phyloP scores from a whole-genome alignment of 2,113 vertebrate genomes.

The Apaloderma vittatum region DNA sequence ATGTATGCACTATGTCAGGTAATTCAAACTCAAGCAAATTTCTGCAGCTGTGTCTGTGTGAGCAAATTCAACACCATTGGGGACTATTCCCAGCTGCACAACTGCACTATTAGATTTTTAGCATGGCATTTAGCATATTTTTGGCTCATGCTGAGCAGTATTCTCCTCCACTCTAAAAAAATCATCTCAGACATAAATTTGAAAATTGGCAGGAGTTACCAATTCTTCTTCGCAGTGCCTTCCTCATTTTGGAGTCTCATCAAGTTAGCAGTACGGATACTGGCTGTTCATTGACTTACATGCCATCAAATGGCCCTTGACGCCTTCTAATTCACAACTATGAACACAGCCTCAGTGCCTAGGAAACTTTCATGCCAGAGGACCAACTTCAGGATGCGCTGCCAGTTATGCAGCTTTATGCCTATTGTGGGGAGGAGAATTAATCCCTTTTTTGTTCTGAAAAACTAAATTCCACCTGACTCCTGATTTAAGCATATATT shows the following conservation, averaged over 20 bases:
- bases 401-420: neutral
- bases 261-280: rapidly evolving
- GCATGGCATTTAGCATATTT: neutral
- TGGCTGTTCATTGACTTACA: neutral
- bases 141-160: neutral
- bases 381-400: neutral
- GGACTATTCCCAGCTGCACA: neutral
- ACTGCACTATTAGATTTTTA: neutral
- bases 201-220: neutral
- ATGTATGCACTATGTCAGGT: neutral
- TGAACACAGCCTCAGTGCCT: neutral
- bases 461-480: neutral
- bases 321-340: neutral
- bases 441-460: neutral
- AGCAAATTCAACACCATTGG: neutral
- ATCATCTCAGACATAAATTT: neutral
- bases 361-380: neutral
- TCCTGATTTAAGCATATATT: neutral
- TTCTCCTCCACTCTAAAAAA: neutral
- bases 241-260: neutral
- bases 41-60: neutral
- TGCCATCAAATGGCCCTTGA: neutral
- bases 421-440: neutral
- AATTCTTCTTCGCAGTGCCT: neutral
- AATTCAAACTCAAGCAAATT: neutral